Conservation (phyloP, 1,140 invertebrate genomes). For the Drosophila tropicalis region DNA sequence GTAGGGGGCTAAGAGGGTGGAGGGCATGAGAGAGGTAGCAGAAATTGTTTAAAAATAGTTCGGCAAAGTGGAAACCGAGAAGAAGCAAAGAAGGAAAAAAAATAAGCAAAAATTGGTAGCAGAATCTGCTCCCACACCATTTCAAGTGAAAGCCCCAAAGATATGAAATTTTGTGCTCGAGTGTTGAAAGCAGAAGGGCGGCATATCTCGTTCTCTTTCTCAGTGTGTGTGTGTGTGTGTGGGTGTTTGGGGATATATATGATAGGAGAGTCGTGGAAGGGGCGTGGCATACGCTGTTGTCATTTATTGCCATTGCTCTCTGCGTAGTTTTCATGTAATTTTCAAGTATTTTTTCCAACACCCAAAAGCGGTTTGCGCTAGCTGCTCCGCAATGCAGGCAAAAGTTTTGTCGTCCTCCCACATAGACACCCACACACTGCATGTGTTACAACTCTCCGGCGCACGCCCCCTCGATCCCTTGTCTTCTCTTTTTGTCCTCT, state of each 20-base stretch:
- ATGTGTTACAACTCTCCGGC: conserved; percentile 29
- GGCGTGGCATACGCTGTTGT: conserved; percentile 44
- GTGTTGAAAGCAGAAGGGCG: conserved; percentile 32
- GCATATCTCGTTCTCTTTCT: neutral
- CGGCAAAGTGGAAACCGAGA: conserved; percentile 52
- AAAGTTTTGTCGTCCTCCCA: conserved; percentile 47
- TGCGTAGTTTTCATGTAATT: conserved; percentile 67
- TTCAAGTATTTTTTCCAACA: conserved; percentile 64
- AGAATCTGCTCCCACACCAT: conserved; percentile 12
- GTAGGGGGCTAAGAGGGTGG: conserved; percentile 22
- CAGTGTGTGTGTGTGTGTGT: neutral
- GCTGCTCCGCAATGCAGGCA: conserved; percentile 53
- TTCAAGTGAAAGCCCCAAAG: conserved; percentile 52
- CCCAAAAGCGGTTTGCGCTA: conserved; percentile 17
- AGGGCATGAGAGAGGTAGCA: conserved; percentile 28
- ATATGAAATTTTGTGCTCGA: conserved; percentile 62
- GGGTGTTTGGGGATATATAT: neutral
- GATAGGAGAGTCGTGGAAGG: conserved; percentile 7
- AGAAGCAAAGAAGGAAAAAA: conserved; percentile 38
- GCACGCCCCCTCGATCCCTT: conserved; percentile 27
- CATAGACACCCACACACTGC: conserved; percentile 23
- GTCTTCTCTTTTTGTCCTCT: neutral
- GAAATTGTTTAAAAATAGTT: conserved; percentile 70
- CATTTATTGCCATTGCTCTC: conserved; percentile 66
- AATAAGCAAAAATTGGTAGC: neutral